A percentile compares a stretch with the other conserved stretches of the same genome.
Evolutionary conservation across 2,888 invertebrate genomes (phyloP).

Genomic region (Hartigia nigra): DNA sequence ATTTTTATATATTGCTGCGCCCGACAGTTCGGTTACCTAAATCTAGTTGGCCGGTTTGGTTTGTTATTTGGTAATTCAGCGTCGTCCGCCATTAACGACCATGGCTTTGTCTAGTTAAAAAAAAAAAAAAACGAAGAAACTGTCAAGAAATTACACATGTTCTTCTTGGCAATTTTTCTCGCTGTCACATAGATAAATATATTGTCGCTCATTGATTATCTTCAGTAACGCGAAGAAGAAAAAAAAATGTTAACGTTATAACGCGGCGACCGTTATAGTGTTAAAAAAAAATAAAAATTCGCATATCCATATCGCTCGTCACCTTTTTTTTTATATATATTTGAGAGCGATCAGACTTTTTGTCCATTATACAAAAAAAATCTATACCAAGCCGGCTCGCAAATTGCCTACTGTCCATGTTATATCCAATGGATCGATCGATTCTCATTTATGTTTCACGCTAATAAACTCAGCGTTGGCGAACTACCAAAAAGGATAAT

Average conservation of each 20-base stretch:
- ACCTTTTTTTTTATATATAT: not conserved
- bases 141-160: not conserved
- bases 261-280: not conserved
- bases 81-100: not conserved
- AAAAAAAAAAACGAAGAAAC: not conserved
- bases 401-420: not conserved
- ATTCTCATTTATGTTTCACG: not conserved
- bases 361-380: not conserved
- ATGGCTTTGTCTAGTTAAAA: not conserved
- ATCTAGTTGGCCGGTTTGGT: conserved; percentile 24
- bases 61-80: conserved; percentile 18
- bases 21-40: conserved; percentile 11
- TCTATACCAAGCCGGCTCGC: not conserved
- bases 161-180: not conserved
- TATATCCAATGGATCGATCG: not conserved
- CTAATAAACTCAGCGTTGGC: not conserved
- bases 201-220: not conserved
- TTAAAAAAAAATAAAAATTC: not conserved
- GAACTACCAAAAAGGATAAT: not conserved
- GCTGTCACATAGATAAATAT: not conserved
- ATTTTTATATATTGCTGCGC: conserved; percentile 44
- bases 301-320: not conserved
- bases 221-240: not conserved
- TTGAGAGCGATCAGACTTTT: not conserved
- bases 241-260: not conserved